phyloP scores from a whole-genome alignment of 1,140 invertebrate genomes.

The Drosophila dunni region DNA sequence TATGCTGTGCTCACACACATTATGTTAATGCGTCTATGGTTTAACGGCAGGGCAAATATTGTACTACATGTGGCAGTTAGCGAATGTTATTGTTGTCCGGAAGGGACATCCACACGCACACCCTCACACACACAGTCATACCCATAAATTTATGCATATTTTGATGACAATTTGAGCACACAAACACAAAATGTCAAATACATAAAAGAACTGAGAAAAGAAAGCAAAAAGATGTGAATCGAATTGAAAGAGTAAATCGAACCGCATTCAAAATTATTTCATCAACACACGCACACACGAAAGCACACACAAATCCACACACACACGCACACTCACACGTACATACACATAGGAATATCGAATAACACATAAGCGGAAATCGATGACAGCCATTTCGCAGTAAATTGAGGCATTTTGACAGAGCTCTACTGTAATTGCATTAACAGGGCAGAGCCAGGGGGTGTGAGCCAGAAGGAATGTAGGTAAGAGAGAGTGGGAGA shows the following conservation, averaged over 20 bases:
- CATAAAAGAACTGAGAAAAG: conserved; percentile 60
- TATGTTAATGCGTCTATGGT: conserved; percentile 75
- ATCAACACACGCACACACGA: conserved; percentile 38
- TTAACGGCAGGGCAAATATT: conserved; percentile 74
- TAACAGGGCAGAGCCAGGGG: conserved; percentile 16
- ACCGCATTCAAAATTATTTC: conserved; percentile 69
- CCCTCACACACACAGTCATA: not conserved
- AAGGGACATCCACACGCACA: conserved; percentile 23
- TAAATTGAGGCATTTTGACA: conserved; percentile 77
- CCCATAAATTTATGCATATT: conserved; percentile 68
- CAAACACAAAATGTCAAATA: conserved; percentile 76
- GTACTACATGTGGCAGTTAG: conserved; percentile 56
- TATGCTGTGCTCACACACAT: conserved; percentile 67
- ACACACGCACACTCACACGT: conserved; percentile 33
- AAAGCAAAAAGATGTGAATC: conserved; percentile 10
- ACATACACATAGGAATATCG: conserved; percentile 47
- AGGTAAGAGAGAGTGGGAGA: not conserved
- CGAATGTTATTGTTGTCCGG: conserved; percentile 23
- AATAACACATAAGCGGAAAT: conserved; percentile 74
- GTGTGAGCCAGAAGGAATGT: not conserved
- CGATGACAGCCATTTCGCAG: conserved; percentile 80
- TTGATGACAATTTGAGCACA: conserved; percentile 73
- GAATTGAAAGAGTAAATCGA: conserved; percentile 66
- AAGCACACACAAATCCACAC: conserved; percentile 37
- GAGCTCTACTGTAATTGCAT: conserved; percentile 75